Conservation (phyloP, 2,113 vertebrate genomes). For the Dasyornis broadbenti region DNA sequence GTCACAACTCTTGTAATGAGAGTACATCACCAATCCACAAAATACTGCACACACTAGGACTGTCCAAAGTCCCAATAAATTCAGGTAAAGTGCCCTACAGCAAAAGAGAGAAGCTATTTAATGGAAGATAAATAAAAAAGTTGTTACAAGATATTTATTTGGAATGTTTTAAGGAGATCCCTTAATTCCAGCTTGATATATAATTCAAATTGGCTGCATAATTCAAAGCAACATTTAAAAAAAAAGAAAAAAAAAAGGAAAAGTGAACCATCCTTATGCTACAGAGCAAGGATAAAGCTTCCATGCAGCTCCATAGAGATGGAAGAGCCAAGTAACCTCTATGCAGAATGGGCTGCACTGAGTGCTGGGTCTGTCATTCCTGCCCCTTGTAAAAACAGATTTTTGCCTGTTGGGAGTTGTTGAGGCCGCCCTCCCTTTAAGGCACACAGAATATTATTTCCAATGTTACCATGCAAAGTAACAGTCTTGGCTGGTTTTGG, state of each 20-base stretch:
- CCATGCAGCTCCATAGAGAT: not conserved
- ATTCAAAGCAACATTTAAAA: not conserved
- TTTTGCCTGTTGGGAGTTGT: too few relatives aligned
- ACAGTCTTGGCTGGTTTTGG: too few relatives aligned
- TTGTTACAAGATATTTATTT: not conserved
- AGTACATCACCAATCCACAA: slow-evolving; percentile 83
- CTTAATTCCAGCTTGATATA: not conserved
- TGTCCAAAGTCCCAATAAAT: slow-evolving; percentile 81
- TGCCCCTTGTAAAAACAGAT: too few relatives aligned
- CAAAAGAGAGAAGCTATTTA: not conserved
- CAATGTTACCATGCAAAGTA: too few relatives aligned
- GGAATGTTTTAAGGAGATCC: not conserved
- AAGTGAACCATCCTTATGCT: not conserved
- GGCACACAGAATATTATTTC: too few relatives aligned
- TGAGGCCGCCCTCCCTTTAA: too few relatives aligned
- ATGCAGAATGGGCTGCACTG: fast-evolving
- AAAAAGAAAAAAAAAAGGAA: not conserved
- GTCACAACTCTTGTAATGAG: slow-evolving; percentile 77
- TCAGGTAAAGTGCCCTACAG: slow-evolving; percentile 82
- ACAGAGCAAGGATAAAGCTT: not conserved
- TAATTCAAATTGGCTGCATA: not conserved
- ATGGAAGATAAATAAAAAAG: not conserved
- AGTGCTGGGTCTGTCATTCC: too few relatives aligned
- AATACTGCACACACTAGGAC: slow-evolving; percentile 78
- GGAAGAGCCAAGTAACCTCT: not conserved